These are phyloP conservation scores for Heliconius erato DNA, from an alignment of 2,888 invertebrate species.

Conservation along the genomic window DNA sequence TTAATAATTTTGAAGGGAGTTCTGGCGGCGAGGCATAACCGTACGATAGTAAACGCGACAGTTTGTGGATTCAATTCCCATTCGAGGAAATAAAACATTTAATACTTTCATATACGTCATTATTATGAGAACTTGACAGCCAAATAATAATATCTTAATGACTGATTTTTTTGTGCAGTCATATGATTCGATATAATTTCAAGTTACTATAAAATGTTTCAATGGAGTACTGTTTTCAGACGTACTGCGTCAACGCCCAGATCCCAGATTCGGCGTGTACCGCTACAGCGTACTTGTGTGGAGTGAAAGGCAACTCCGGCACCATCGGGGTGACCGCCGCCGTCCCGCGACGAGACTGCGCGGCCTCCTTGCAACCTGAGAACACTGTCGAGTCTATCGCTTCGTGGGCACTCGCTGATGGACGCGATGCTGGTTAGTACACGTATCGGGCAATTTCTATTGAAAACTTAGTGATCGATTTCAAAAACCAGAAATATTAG, in stretches of 20 bases:
- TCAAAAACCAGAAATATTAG: background rate
- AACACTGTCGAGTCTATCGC: slow-evolving; percentile 88
- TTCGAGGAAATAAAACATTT: no score
- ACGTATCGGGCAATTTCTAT: background rate
- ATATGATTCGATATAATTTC: no score
- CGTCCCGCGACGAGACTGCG: slow-evolving; percentile 86
- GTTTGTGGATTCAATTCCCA: no score
- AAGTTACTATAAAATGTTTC: no score
- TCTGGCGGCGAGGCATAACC: no score
- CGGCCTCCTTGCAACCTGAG: slow-evolving; percentile 76
- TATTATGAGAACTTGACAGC: no score
- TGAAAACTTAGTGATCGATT: background rate
- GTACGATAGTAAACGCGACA: no score
- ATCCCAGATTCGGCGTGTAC: slow-evolving; percentile 90
- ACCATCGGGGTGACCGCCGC: slow-evolving; percentile 88
- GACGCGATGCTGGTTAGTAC: slow-evolving; percentile 66
- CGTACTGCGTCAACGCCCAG: slow-evolving; percentile 86
- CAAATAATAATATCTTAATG: no score
- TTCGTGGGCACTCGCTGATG: slow-evolving; percentile 86
- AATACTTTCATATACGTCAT: no score
- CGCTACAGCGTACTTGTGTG: slow-evolving; percentile 88
- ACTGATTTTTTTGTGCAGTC: no score
- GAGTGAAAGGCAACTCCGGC: slow-evolving; percentile 87
- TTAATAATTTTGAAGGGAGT: no score
- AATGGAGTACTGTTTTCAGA: slow-evolving; percentile 62